These are phyloP conservation scores for Tachysurus vachellii DNA, from an alignment of 2,113 vertebrate genomes.

Conservation along the genomic window DNA sequence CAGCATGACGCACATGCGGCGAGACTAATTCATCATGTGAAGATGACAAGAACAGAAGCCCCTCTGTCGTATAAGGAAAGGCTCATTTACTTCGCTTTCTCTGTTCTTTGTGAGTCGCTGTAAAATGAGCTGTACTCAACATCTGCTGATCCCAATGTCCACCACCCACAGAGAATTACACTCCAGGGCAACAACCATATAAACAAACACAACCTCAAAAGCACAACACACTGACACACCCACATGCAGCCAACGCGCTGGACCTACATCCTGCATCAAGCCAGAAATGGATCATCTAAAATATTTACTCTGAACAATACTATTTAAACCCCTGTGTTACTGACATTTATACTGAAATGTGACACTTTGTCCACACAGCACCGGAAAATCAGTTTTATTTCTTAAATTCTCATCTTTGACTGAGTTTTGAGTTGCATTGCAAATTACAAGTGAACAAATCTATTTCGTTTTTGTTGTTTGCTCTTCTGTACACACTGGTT, in stretches of 20 bases:
- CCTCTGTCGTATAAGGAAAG: conserved; percentile 20
- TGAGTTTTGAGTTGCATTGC: neutral
- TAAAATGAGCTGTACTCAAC: conserved; percentile 41
- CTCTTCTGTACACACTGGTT: neutral
- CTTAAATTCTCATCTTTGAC: neutral
- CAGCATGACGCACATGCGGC: neutral
- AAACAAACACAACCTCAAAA: conserved; percentile 40
- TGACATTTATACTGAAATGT: neutral
- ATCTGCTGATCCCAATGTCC: conserved; percentile 42
- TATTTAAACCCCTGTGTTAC: neutral
- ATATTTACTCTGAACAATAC: neutral
- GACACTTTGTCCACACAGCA: neutral
- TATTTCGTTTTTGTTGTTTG: neutral
- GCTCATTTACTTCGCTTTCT: neutral
- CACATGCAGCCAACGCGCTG: conserved; percentile 21
- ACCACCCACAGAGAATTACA: conserved; percentile 27
- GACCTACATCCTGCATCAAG: neutral
- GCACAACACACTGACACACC: conserved; percentile 13
- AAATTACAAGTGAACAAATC: neutral
- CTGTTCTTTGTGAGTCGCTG: neutral
- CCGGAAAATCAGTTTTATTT: neutral
- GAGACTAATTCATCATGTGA: conserved; percentile 21
- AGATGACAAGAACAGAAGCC: conserved; percentile 27
- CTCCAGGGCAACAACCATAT: conserved; percentile 44
- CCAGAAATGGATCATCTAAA: neutral